Base-by-base conservation (phyloP, 2,113 vertebrate species). In the Uria aalge region DNA sequence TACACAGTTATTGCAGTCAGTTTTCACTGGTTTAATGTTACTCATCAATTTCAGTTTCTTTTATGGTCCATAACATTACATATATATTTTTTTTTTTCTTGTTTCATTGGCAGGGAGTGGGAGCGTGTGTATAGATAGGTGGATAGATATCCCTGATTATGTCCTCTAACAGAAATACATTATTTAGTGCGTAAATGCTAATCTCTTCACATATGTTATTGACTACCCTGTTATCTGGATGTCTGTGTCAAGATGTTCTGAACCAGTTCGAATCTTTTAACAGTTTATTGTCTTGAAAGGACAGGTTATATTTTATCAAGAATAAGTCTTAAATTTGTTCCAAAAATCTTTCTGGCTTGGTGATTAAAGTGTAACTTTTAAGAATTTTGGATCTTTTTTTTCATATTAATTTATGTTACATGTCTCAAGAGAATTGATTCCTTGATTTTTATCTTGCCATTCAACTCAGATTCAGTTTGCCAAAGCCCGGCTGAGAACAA, bases 51-150 rank as follows among this genome's bases (percentile, higher is more conserved):
- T 64, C 34, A 45, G 9, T 6, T 10, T 45, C 12, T 59, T 85
- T 82, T 78, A 69, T 43, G 24, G 22, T 56, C 29, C 14, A 1
- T 66, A 69, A 75, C 34, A 8, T 45, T 68, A 63, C 0, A 0
- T n/a, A 32, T 11, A 27, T 48, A 5, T 43, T 53, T n/a, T 36
- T 36, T 36, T 36, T 36, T 36, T 36, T 85, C 4, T 55, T 71
- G n/a, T 62, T 75, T 79, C 12, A 21, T 34, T 56, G 20, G 2
- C 11, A 71, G 22, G 5, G 12, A 57, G 23, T 48, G 36, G 16
- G 13, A 81, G 4, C 27, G 1, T 55, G 6, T 27, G 0, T 29
- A 29, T 32, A 55, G 48, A 36, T 8, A 50, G 48, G 40, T 15
- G 85, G 22, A 36, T 8, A 52, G 11, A 75, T 59, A 72, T 21